Conservation (phyloP, 1,140 invertebrate genomes). For the Nasonia vitripennis region DNA sequence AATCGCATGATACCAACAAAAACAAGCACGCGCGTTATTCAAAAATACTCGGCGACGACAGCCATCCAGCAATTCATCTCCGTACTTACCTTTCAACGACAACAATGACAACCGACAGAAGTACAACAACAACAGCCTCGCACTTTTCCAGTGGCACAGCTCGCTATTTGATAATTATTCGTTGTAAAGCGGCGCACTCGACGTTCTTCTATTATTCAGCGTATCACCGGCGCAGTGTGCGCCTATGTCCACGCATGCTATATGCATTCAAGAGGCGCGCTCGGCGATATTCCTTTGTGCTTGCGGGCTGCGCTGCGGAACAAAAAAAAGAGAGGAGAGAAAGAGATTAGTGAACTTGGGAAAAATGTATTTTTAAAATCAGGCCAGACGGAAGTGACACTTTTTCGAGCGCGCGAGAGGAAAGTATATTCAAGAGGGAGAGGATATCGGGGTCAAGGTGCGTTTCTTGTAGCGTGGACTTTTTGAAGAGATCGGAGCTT, state of each 20-base stretch:
- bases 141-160: neutral
- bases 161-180: neutral
- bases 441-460: constrained; percentile 17
- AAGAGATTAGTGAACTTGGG: constrained; percentile 29
- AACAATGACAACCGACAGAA: neutral
- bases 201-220: neutral
- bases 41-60: neutral
- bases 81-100: neutral
- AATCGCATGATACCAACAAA: too few relatives aligned
- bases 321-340: neutral
- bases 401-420: neutral
- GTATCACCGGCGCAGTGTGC: neutral
- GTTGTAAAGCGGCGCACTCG: neutral
- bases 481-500: too few relatives aligned
- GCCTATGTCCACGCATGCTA: too few relatives aligned
- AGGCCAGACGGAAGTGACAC: constrained; percentile 3
- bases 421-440: neutral
- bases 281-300: neutral
- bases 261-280: neutral
- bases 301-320: too few relatives aligned
- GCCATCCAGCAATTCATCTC: neutral
- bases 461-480: neutral
- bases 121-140: too few relatives aligned
- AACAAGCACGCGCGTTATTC: neutral
- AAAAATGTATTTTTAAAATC: constrained; percentile 29